A percentile compares a stretch with the other conserved stretches of the same genome.
Evolutionary conservation across 2,888 invertebrate genomes (phyloP).

Genomic region (Ophion slaviceki): DNA sequence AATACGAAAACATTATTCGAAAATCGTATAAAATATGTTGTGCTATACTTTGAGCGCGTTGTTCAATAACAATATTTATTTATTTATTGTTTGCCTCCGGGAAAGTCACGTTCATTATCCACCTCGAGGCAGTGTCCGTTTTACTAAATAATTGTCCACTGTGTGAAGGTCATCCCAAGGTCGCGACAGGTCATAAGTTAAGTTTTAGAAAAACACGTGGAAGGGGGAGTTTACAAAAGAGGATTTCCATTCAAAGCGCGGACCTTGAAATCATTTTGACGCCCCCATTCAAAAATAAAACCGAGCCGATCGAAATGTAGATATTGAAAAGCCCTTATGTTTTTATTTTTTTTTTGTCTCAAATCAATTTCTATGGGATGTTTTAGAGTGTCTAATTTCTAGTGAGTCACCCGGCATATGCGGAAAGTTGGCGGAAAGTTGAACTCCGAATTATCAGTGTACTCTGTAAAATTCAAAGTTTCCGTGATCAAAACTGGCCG

Average conservation of each 20-base stretch:
- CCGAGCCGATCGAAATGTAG: background rate
- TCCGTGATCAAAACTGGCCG: background rate
- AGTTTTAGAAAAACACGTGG: background rate
- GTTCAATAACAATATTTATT: background rate
- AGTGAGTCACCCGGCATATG: background rate
- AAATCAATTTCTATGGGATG: background rate
- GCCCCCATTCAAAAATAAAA: no score
- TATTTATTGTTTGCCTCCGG: background rate
- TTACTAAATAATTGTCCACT: background rate
- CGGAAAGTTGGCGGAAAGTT: background rate
- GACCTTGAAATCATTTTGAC: background rate
- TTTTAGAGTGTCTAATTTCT: background rate
- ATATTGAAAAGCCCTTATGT: no score
- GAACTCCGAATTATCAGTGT: background rate
- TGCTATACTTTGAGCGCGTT: background rate
- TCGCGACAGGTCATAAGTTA: background rate
- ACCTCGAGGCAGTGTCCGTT: background rate
- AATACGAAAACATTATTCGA: background rate
- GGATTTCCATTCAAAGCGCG: background rate
- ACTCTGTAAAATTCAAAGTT: background rate
- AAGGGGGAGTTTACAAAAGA: background rate
- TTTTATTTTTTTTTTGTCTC: background rate
- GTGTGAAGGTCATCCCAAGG: background rate
- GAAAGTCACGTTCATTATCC: background rate
- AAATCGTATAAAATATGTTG: background rate